Conservation (phyloP, 92 coral and sea anemone genomes). For the Umimayanthus chanpuru region DNA sequence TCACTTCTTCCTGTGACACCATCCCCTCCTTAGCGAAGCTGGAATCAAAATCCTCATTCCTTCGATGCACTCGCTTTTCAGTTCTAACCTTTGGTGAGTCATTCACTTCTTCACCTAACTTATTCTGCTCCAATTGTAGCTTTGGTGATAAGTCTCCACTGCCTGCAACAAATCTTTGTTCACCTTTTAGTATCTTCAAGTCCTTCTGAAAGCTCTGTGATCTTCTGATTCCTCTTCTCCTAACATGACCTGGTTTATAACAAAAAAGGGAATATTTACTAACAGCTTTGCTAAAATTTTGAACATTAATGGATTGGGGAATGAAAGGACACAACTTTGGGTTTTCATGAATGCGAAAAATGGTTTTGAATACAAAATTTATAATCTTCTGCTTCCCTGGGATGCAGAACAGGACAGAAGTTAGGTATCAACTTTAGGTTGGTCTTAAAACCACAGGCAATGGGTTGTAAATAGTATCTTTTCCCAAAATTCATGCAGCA, state of each 20-base stretch:
- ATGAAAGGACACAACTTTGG: no score
- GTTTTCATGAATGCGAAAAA: no score
- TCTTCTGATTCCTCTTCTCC: constrained; percentile 55
- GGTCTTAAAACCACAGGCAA: no score
- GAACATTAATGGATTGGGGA: no score
- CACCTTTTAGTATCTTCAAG: constrained; percentile 7
- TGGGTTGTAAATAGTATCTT: no score
- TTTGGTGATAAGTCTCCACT: not conserved
- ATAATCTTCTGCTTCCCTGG: no score
- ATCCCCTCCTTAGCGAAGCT: not conserved
- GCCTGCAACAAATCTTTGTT: not conserved
- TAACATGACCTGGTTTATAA: constrained; percentile 12
- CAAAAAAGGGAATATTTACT: not conserved
- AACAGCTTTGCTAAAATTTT: no score
- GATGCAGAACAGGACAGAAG: no score
- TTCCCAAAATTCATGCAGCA: no score
- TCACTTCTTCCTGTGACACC: not conserved
- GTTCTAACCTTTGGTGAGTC: not conserved
- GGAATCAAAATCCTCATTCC: not conserved
- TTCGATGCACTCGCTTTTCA: no score
- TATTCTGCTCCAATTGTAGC: not conserved
- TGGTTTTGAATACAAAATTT: no score
- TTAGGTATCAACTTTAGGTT: no score
- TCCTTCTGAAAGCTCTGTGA: constrained; percentile 68
- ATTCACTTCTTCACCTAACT: not conserved